Conservation (phyloP, 2,797 vertebrate species). For the Tympanoctomys barrerae region DNA sequence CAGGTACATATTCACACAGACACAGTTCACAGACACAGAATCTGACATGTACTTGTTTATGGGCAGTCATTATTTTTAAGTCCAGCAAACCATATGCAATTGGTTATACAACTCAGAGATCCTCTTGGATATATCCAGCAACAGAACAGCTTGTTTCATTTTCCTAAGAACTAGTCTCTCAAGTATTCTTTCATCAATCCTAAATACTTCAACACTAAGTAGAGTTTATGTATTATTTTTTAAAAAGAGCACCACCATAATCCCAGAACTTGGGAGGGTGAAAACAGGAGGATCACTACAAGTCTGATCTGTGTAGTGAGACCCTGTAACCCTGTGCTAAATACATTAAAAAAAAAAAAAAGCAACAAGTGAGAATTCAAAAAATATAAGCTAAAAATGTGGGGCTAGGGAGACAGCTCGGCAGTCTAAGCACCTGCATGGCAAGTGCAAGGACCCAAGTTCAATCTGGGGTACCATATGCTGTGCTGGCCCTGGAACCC, state of each 20-base stretch:
- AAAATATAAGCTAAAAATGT: not conserved
- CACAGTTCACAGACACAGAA: not conserved
- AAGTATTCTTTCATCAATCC: slow-evolving; percentile 21
- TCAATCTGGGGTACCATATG: too few relatives aligned
- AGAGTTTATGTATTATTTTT: slow-evolving; percentile 13
- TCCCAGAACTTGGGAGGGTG: too few relatives aligned
- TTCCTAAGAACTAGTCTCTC: not conserved
- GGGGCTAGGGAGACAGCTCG: too few relatives aligned
- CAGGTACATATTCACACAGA: not conserved
- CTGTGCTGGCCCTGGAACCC: too few relatives aligned
- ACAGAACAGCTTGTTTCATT: slow-evolving; percentile 30
- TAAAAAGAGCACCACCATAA: too few relatives aligned
- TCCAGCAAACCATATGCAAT: not conserved
- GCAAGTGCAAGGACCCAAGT: too few relatives aligned
- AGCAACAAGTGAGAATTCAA: slow-evolving; percentile 7
- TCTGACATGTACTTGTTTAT: not conserved
- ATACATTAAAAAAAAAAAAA: not conserved
- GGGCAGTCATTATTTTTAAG: not conserved
- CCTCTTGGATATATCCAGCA: not conserved
- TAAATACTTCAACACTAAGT: slow-evolving; percentile 26
- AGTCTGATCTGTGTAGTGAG: too few relatives aligned
- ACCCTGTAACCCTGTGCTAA: too few relatives aligned
- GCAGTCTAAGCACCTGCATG: too few relatives aligned
- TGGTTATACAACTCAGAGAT: slow-evolving; percentile 14
- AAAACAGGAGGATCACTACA: too few relatives aligned